Conservation (phyloP, 1,140 invertebrate species). For the Hetaerina americana region DNA sequence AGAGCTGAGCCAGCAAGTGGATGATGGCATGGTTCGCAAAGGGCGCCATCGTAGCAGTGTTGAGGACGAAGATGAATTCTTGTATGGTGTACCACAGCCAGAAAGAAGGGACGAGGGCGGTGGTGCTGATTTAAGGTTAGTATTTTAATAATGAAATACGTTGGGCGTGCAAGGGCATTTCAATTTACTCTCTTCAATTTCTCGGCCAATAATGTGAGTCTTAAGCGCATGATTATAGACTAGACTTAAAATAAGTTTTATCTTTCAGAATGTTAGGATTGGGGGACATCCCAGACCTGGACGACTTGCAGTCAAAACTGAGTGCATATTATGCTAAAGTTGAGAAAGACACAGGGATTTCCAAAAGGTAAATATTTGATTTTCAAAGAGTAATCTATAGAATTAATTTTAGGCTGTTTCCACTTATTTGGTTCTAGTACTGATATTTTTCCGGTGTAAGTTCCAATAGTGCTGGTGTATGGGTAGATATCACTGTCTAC, state of each 20-base stretch:
- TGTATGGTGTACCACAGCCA: conserved; percentile 11
- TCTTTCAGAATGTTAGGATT: background rate
- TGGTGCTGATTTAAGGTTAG: background rate
- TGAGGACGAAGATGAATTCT: conserved; percentile 19
- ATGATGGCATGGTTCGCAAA: conserved; percentile 11
- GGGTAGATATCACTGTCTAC: background rate
- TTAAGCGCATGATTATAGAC: too few species aligned
- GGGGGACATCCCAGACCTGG: conserved; percentile 40
- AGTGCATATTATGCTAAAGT: conserved; percentile 64
- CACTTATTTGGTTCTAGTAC: too few species aligned
- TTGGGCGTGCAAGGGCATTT: too few species aligned
- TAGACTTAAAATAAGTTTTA: too few species aligned
- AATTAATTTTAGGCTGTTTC: background rate
- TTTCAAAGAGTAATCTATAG: background rate
- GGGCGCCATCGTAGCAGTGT: conserved; percentile 12
- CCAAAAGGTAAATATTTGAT: conserved; percentile 29
- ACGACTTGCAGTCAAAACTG: conserved; percentile 61
- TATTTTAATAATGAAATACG: background rate
- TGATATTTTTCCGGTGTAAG: too few species aligned
- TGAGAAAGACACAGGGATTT: conserved; percentile 44
- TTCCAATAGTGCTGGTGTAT: too few species aligned
- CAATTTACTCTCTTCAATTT: background rate
- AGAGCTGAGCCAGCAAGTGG: conserved; percentile 43
- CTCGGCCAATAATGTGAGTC: too few species aligned
- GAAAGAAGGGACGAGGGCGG: background rate